phyloP scores from a whole-genome alignment of 2,113 vertebrate genomes.

The Terrapene triunguis region DNA sequence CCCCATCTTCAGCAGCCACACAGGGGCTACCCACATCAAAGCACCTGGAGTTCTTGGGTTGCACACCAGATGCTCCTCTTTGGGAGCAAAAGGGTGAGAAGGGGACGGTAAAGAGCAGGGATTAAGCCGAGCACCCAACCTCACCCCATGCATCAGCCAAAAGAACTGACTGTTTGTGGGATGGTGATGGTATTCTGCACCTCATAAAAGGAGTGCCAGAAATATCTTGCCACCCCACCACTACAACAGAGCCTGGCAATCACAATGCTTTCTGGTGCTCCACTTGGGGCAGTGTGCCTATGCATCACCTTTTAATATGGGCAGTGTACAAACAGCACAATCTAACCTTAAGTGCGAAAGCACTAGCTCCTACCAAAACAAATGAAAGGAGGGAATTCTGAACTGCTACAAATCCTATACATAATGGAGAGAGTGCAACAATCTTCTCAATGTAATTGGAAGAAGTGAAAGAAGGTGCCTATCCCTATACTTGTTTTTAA shows the following conservation, averaged over 20 bases:
- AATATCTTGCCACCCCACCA: background rate
- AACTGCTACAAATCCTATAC: background rate
- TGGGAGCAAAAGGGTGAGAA: background rate
- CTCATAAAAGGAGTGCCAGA: background rate
- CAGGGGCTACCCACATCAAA: background rate
- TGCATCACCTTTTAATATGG: background rate
- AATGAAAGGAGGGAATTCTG: background rate
- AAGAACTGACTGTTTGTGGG: background rate
- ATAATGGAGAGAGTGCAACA: background rate
- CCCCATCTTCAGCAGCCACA: fast-evolving
- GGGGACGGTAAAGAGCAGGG: fast-evolving
- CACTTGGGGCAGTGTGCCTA: background rate
- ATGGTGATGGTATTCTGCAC: background rate
- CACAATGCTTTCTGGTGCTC: background rate
- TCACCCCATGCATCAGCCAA: background rate
- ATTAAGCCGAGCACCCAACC: fast-evolving
- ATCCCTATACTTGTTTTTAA: background rate
- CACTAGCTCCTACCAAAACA: background rate
- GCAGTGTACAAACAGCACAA: background rate
- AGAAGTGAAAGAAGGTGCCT: background rate
- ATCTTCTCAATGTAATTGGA: background rate
- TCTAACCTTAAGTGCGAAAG: background rate
- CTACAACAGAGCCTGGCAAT: background rate
- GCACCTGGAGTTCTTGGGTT: background rate
- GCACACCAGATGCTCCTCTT: background rate